These are phyloP conservation scores for Thoracochromis brauschi DNA, from an alignment of 2,113 vertebrate species.

Conservation along the genomic window DNA sequence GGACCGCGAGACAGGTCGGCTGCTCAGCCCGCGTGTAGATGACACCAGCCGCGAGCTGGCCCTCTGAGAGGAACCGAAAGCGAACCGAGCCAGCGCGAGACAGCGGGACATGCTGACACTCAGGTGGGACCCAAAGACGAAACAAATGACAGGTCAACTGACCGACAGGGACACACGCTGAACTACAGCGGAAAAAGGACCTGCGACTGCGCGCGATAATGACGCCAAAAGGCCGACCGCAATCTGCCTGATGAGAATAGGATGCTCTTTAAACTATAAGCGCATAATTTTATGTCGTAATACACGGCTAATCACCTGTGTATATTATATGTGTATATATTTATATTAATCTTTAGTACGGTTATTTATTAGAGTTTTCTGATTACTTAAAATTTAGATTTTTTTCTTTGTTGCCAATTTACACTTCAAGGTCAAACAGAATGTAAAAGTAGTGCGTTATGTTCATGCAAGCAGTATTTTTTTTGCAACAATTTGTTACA, in stretches of 20 bases:
- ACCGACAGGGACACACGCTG: conserved; percentile 22
- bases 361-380: neutral
- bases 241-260: conserved; percentile 34
- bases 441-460: neutral
- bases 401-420: neutral
- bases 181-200: neutral
- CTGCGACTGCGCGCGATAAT: neutral
- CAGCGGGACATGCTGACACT: conserved; percentile 57
- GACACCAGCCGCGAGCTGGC: neutral
- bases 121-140: neutral
- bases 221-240: neutral
- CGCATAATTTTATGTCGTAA: neutral
- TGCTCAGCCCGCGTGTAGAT: conserved; percentile 23
- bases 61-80: conserved; percentile 13
- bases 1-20: neutral
- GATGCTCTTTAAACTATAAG: neutral
- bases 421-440: conserved; percentile 7
- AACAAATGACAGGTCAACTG: neutral
- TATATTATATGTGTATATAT: neutral
- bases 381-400: neutral
- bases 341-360: neutral
- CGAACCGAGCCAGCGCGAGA: conserved; percentile 48
- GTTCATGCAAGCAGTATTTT: neutral
- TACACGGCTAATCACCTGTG: neutral
- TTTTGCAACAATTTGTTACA: neutral